phyloP scores from a whole-genome alignment of 2,797 vertebrate genomes.

The Hydrophis major region DNA sequence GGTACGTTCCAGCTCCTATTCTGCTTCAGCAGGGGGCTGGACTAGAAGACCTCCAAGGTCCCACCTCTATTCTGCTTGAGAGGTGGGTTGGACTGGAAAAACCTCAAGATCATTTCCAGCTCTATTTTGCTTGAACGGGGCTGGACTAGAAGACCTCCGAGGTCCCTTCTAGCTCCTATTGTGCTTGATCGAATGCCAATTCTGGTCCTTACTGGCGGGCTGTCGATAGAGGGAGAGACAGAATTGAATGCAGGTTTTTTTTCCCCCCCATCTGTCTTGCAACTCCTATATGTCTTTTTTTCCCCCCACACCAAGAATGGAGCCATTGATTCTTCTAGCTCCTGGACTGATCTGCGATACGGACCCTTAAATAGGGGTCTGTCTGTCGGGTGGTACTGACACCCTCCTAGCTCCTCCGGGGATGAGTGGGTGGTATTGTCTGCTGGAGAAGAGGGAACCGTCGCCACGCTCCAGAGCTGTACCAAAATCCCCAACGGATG shows the following conservation, averaged over 20 bases:
- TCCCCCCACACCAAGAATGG: neutral
- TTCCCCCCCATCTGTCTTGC: neutral
- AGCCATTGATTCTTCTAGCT: neutral
- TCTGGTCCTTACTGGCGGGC: neutral
- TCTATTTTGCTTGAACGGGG: neutral
- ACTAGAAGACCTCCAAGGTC: too few species aligned
- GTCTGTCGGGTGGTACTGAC: constrained; percentile 18
- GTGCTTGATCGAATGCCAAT: neutral
- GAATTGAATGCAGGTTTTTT: neutral
- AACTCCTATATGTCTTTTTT: neutral
- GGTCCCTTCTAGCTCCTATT: too few species aligned
- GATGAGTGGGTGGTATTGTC: constrained; percentile 22
- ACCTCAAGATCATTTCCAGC: neutral
- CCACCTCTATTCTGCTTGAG: too few species aligned
- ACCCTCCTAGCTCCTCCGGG: neutral
- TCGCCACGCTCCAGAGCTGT: neutral
- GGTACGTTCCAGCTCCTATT: too few species aligned
- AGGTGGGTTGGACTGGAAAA: neutral
- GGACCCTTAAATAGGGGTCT: constrained; percentile 1
- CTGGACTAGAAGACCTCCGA: too few species aligned
- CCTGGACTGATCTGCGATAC: neutral
- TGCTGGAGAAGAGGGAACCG: neutral
- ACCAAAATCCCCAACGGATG: neutral
- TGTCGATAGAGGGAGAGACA: neutral
- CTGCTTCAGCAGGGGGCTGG: too few species aligned